Conservation (phyloP, 2,888 invertebrate species). For the Crioceris asparagi region DNA sequence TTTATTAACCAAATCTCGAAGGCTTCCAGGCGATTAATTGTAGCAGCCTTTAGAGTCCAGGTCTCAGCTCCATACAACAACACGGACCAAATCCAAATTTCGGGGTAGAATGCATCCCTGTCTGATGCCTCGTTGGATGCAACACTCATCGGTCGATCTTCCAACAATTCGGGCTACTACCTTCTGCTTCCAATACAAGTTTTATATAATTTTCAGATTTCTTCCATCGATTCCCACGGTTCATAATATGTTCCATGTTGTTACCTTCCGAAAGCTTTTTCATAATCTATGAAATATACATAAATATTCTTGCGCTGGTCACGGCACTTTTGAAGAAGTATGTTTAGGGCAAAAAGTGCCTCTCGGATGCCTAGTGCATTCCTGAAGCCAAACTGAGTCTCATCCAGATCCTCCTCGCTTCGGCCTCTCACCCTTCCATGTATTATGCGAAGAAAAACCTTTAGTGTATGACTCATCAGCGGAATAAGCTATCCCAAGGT, state of each 20-base stretch:
- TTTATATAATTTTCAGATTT: conserved; percentile 4
- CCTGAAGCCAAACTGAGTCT: conserved; percentile 11
- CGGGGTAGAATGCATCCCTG: no score
- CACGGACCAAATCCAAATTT: no score
- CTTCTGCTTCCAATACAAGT: conserved; percentile 5
- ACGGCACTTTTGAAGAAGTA: conserved; percentile 9
- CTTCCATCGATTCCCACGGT: conserved; percentile 1
- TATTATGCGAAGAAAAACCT: conserved; percentile 6
- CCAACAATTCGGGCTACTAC: conserved; percentile 4
- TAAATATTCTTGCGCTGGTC: conserved; percentile 9
- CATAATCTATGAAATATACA: conserved; percentile 9
- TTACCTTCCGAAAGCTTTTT: conserved; percentile 12
- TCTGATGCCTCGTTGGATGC: no score
- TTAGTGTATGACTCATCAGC: conserved; percentile 8
- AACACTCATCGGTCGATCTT: conserved; percentile 8
- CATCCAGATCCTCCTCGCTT: conserved; percentile 7
- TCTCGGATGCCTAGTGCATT: conserved; percentile 11
- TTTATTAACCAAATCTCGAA: no score
- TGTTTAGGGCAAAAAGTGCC: conserved; percentile 8
- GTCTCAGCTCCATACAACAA: no score
- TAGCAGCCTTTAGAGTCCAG: no score
- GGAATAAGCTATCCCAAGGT: no score
- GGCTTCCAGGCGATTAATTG: no score
- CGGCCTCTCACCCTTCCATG: conserved; percentile 5
- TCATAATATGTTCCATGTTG: conserved; percentile 7